phyloP scores from a whole-genome alignment of 2,888 invertebrate species.

The Chloroclystis v-ata region DNA sequence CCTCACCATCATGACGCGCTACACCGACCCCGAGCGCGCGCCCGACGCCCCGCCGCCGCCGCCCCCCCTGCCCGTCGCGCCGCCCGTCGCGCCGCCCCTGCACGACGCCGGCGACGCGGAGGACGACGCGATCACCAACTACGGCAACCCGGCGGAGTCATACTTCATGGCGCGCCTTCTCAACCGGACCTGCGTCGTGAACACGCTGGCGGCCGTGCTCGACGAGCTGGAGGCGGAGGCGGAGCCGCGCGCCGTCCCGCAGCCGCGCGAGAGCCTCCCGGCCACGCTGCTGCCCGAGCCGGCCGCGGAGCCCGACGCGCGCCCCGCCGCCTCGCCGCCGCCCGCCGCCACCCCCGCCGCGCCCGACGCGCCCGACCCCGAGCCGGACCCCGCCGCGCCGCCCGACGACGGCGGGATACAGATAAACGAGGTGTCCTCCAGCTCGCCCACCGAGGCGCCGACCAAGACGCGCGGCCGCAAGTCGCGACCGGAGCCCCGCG shows the following conservation, averaged over 20 bases:
- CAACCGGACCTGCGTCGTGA: conserved; percentile 58
- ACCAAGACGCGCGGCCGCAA: conserved; percentile 49
- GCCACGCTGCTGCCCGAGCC: conserved; percentile 24
- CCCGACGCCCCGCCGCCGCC: conserved; percentile 18
- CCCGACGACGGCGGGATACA: conserved; percentile 74
- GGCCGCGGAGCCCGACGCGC: conserved; percentile 29
- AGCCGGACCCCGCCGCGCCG: conserved; percentile 21
- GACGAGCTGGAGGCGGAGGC: conserved; percentile 48
- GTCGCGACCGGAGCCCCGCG: conserved; percentile 38
- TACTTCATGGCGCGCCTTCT: conserved; percentile 69
- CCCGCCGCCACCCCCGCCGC: conserved; percentile 15
- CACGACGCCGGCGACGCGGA: conserved; percentile 24
- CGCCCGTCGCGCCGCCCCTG: conserved; percentile 48
- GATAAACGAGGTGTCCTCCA: conserved; percentile 83
- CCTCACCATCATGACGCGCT: conserved; percentile 71
- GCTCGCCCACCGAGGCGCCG: conserved; percentile 72
- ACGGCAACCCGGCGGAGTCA: conserved; percentile 71
- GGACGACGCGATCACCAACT: conserved; percentile 53
- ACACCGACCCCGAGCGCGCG: conserved; percentile 55
- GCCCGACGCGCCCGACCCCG: conserved; percentile 25
- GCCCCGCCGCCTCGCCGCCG: conserved; percentile 24
- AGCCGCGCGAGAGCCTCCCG: conserved; percentile 30
- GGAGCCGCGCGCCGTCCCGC: conserved; percentile 29
- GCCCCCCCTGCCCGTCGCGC: conserved; percentile 45
- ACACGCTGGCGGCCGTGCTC: conserved; percentile 63